Evolutionary conservation across 2,113 vertebrate genomes (phyloP).

Genomic region (Gnathonemus longibarbis): DNA sequence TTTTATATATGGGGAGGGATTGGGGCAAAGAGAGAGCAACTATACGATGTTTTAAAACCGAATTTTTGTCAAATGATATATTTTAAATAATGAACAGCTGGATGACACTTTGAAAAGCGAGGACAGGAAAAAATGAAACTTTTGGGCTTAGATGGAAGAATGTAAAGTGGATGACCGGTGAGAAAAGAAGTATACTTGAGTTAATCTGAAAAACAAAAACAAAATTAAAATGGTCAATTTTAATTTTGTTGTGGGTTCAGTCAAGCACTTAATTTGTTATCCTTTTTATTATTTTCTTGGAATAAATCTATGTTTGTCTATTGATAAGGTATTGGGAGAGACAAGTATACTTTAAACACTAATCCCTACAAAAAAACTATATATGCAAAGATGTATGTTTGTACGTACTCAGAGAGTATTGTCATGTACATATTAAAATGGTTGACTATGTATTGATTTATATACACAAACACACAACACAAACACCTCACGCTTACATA

Average conservation of each 20-base stretch:
- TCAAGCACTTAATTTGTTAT: constrained; percentile 46
- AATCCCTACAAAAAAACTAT: constrained; percentile 36
- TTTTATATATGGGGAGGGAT: constrained; percentile 59
- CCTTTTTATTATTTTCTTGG: constrained; percentile 52
- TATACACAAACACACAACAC: constrained; percentile 10
- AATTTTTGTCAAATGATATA: constrained; percentile 42
- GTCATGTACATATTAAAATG: constrained; percentile 41
- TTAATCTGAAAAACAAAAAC: constrained; percentile 29
- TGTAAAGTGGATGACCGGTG: constrained; percentile 46
- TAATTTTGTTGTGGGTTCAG: constrained; percentile 41
- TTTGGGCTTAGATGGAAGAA: constrained; percentile 40
- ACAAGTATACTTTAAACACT: constrained; percentile 30
- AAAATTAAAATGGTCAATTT: constrained; percentile 47
- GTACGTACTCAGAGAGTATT: constrained; percentile 26
- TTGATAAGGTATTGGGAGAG: constrained; percentile 1
- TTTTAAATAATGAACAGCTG: constrained; percentile 38
- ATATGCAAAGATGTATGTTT: constrained; percentile 39
- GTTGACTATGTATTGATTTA: constrained; percentile 25
- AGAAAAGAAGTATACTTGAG: constrained; percentile 36
- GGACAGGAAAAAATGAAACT: constrained; percentile 10
- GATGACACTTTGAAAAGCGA: constrained; percentile 21
- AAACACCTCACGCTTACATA: background rate
- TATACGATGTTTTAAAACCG: constrained; percentile 34
- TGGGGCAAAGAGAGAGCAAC: constrained; percentile 43
- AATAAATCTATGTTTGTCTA: constrained; percentile 26